Base-by-base conservation (phyloP, 2,888 invertebrate species). In the Yponomeuta cagnagella region DNA sequence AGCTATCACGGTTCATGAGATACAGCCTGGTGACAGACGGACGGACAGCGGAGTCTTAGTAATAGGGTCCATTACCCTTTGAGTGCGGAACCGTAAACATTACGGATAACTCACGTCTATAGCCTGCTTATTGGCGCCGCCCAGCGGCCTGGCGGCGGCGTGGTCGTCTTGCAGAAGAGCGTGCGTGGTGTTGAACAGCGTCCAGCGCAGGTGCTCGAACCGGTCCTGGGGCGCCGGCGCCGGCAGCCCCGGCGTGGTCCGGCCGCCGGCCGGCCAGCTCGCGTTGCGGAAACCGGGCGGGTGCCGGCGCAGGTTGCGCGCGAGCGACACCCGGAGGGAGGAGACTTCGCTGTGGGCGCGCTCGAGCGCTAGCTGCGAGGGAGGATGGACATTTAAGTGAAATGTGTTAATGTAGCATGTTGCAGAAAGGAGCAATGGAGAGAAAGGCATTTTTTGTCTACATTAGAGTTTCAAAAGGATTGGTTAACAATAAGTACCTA, bases 151-250 rank as follows among this genome's bases (percentile, higher is more conserved):
- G 2, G 95, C 90, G 74, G 95, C 96, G 74, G 94, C 94, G 79
- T 95, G 96, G 79, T 98, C 97, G 84, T 96, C 95, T 37, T 96
- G 95, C 85, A 96, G 94, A 84, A 96, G 96, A 63, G 96, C 94
- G 83, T 98, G 97, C 30, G 96, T 95, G 73, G 93, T 93, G 81
- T 98, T 98, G 84, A 99, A 96, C 81, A 96, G 95, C 71, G 96
- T 95, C 96, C 98, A 98, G 66, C 95, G 94, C 69, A 97, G 93
- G 74, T 98, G 94, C 88, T 98, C 97, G 89, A 90, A 90, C 74
- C 89, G 52, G 52, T 58, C 52, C 15, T 77, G 97, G 48, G 86
- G 87, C 69, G 74, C 23, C 5, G 90, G 88, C 74, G 92, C 86
- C 75, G 92, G 89, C 52, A 92, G 85, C 65, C 93, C 92, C 72